These are phyloP conservation scores for Lagopus leucura DNA, from an alignment of 2,113 vertebrate species.

Conservation along the genomic window DNA sequence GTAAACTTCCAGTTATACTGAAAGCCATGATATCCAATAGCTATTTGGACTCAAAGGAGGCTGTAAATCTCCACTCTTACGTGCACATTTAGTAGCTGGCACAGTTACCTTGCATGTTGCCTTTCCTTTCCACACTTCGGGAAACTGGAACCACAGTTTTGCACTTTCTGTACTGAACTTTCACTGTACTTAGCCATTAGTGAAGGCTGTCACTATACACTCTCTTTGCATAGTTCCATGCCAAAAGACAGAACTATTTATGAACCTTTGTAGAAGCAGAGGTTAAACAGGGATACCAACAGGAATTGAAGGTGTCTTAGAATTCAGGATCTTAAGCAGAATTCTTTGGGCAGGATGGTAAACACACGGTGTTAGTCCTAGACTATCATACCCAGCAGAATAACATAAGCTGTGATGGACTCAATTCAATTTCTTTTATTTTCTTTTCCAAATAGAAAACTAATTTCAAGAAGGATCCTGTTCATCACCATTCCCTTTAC, in stretches of 20 bases:
- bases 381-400: not conserved
- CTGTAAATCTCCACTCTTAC: not conserved
- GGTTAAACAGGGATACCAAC: slow-evolving; percentile 1
- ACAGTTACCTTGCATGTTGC: not conserved
- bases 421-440: not conserved
- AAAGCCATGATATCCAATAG: not conserved
- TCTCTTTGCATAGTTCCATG: not conserved
- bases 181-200: not conserved
- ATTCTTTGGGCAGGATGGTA: not conserved
- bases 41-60: not conserved
- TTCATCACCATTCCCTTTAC: not conserved
- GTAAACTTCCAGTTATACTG: not conserved
- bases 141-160: not conserved
- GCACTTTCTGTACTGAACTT: slow-evolving; percentile 10
- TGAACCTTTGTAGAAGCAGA: not conserved
- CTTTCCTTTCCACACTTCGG: not conserved
- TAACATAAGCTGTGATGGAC: not conserved
- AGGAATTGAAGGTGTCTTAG: not conserved
- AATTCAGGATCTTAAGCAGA: not conserved
- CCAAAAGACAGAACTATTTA: slow-evolving; percentile 14
- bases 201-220: slow-evolving; percentile 4
- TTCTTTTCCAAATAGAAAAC: not conserved
- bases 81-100: not conserved
- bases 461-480: not conserved
- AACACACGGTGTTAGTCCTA: not conserved